These are phyloP conservation scores for Passerina amoena DNA, from an alignment of 2,113 vertebrate genomes.

Conservation along the genomic window DNA sequence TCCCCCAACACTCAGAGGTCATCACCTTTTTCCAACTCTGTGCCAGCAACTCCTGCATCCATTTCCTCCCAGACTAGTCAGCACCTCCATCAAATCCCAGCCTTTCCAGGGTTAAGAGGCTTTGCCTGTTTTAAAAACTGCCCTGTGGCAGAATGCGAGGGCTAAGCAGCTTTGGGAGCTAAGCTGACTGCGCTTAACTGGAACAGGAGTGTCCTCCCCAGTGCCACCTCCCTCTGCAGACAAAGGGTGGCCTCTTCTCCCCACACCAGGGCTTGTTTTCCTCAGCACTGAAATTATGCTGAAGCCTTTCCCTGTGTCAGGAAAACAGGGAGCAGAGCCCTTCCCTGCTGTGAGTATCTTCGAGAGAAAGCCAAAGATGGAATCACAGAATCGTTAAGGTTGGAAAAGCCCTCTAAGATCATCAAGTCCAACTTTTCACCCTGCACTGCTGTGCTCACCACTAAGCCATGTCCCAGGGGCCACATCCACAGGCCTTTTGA, in stretches of 20 bases:
- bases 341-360: not conserved
- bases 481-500: not conserved
- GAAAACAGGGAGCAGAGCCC: not conserved
- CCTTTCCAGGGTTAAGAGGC: conserved; percentile 48
- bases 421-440: not conserved
- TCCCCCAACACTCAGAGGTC: not conserved
- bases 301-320: not conserved
- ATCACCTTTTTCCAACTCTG: not conserved
- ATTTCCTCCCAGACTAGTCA: not conserved
- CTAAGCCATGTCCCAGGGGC: not conserved
- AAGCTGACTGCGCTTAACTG: conserved; percentile 43
- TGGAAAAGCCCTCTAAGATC: not conserved
- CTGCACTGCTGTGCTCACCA: not conserved
- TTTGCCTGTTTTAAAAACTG: conserved; percentile 56
- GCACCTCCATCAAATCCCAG: conserved; percentile 14
- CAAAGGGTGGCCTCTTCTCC: not conserved
- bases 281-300: not conserved
- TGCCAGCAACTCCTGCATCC: not conserved
- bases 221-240: not conserved
- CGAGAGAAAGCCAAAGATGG: not conserved
- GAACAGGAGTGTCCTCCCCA: not conserved
- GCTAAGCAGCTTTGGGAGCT: conserved; percentile 68
- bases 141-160: conserved; percentile 25
- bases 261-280: not conserved
- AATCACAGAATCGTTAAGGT: not conserved